Evolutionary conservation across 2,797 vertebrate species (phyloP).

Genomic region (Spinus pinus): DNA sequence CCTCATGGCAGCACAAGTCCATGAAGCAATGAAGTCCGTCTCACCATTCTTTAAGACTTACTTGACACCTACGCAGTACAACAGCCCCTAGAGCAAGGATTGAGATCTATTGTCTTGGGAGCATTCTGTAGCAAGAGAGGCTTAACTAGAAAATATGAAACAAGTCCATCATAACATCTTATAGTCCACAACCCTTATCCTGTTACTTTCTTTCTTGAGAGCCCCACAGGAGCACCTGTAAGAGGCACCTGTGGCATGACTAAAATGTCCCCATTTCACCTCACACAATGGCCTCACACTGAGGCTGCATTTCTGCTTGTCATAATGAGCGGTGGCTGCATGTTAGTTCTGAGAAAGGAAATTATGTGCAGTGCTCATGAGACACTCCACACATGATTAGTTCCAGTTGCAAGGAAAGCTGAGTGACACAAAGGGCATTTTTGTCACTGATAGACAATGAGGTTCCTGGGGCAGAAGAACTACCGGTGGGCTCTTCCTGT

Average conservation of each 20-base stretch:
- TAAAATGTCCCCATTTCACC: not conserved
- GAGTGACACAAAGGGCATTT: not conserved
- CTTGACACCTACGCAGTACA: not conserved
- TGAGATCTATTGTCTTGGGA: not conserved
- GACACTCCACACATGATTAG: accelerated
- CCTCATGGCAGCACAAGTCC: not conserved
- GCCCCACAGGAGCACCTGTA: not conserved
- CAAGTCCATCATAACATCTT: not conserved
- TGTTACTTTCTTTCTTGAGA: not conserved
- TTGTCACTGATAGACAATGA: not conserved
- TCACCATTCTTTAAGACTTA: not conserved
- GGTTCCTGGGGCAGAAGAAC: not conserved
- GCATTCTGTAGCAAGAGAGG: not conserved
- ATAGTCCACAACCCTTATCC: not conserved
- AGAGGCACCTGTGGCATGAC: not conserved
- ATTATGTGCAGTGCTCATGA: not conserved
- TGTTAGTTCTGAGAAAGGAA: not conserved
- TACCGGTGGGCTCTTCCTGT: not conserved
- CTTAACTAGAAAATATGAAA: not conserved
- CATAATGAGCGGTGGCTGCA: not conserved
- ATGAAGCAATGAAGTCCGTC: not conserved
- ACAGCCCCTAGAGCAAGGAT: not conserved
- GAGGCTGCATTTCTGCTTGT: not conserved
- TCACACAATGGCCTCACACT: accelerated
- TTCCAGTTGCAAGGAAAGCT: not conserved